These are phyloP conservation scores for Peromyscus maniculatus DNA, from an alignment of 2,113 vertebrate genomes.

Conservation along the genomic window DNA sequence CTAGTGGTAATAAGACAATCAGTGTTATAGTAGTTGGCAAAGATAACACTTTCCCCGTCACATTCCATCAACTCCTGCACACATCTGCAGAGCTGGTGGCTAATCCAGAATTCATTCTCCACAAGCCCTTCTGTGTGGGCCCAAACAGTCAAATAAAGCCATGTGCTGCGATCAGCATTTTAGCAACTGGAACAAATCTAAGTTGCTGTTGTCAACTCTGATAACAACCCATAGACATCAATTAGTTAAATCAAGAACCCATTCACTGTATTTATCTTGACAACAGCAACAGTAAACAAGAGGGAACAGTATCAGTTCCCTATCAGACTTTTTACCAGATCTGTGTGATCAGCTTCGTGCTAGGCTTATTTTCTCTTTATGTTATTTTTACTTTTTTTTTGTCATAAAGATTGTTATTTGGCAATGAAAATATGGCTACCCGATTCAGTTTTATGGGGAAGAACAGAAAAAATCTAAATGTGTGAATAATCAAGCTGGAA, in stretches of 20 bases:
- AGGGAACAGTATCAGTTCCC: neutral
- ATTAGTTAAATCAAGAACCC: conserved; percentile 70
- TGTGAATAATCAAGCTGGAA: neutral
- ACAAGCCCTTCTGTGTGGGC: conserved; percentile 52
- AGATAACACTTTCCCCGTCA: conserved; percentile 14
- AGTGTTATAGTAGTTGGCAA: conserved; percentile 1
- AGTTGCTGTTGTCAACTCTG: conserved; percentile 69
- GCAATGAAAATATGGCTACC: neutral
- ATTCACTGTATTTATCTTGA: conserved; percentile 54
- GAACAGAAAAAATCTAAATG: neutral
- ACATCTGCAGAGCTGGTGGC: conserved; percentile 2
- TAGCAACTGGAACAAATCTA: conserved; percentile 64
- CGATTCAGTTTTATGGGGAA: neutral
- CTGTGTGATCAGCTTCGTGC: neutral
- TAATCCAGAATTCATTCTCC: conserved; percentile 76
- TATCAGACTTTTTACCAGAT: neutral
- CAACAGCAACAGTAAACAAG: neutral
- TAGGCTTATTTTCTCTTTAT: neutral
- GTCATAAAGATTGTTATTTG: neutral
- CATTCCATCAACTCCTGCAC: conserved; percentile 50
- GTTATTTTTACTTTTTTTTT: neutral
- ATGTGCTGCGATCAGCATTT: conserved; percentile 72
- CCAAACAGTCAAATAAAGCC: conserved; percentile 76
- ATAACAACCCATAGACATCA: conserved; percentile 70
- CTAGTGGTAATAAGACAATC: conserved; percentile 44